phyloP scores from a whole-genome alignment of 2,113 vertebrate genomes.

The Nycticryphes semicollaris region DNA sequence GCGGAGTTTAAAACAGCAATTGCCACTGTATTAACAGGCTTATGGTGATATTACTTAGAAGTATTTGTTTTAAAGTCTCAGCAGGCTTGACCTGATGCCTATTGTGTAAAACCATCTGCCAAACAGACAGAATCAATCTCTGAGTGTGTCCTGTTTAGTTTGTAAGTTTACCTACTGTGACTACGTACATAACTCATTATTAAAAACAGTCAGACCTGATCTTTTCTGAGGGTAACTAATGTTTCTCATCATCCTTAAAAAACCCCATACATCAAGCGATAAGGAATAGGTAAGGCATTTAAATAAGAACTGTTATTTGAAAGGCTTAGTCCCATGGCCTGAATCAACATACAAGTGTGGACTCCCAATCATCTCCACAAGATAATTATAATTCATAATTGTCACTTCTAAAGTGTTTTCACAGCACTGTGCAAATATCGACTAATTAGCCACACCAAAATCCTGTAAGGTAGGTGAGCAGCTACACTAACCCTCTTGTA shows the following conservation, averaged over 20 bases:
- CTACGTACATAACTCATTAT: constrained; percentile 56
- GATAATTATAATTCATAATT: constrained; percentile 53
- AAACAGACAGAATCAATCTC: constrained; percentile 47
- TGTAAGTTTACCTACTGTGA: constrained; percentile 60
- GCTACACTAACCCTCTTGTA: background rate
- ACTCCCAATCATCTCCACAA: constrained; percentile 19
- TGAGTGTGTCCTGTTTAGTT: constrained; percentile 13
- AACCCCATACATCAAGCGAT: background rate
- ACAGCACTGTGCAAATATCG: constrained; percentile 34
- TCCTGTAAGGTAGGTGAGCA: background rate
- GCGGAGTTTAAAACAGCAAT: constrained; percentile 34
- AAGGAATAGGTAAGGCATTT: constrained; percentile 12
- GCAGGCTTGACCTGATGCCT: constrained; percentile 9
- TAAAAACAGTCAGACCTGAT: constrained; percentile 62
- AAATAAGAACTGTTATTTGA: background rate
- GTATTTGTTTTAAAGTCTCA: constrained; percentile 59
- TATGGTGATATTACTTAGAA: constrained; percentile 38
- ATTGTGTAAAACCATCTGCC: constrained; percentile 54
- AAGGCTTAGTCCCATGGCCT: constrained; percentile 2
- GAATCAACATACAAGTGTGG: background rate
- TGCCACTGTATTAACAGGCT: constrained; percentile 34
- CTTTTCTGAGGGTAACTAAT: constrained; percentile 40
- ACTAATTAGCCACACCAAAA: constrained; percentile 25
- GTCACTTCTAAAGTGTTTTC: background rate
- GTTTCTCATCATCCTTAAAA: constrained; percentile 32